These are phyloP conservation scores for Athalia circularis DNA, from an alignment of 2,888 invertebrate genomes.

Conservation along the genomic window DNA sequence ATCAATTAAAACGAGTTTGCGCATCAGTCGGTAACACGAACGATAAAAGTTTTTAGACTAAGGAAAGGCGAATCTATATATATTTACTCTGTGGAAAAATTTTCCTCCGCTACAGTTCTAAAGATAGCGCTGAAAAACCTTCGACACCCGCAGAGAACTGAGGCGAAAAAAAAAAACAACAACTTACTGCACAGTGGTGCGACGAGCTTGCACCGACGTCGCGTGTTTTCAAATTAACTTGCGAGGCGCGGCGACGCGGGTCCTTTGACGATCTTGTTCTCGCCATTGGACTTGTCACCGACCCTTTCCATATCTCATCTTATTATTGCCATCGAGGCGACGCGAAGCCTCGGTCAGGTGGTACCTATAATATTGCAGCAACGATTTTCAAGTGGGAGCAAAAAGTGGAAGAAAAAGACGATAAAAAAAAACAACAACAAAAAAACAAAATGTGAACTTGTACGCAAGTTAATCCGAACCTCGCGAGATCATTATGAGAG, in stretches of 20 bases:
- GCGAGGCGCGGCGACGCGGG: slow-evolving; percentile 10
- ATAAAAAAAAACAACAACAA: neutral
- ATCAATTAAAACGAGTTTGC: neutral
- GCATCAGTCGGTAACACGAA: neutral
- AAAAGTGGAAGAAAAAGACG: neutral
- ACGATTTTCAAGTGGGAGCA: neutral
- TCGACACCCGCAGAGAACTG: neutral
- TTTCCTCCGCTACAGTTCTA: slow-evolving; percentile 11
- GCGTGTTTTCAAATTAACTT: slow-evolving; percentile 41
- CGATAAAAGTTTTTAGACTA: slow-evolving; percentile 12
- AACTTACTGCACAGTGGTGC: neutral
- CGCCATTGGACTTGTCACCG: slow-evolving; percentile 61
- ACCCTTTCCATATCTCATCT: slow-evolving; percentile 48
- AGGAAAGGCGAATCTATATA: neutral
- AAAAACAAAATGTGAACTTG: neutral
- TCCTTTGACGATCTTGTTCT: slow-evolving; percentile 69
- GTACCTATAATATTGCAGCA: slow-evolving; percentile 23
- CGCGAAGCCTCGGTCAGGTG: slow-evolving; percentile 8
- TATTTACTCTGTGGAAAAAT: neutral
- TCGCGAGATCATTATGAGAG: slow-evolving; percentile 20
- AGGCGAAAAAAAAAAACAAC: neutral
- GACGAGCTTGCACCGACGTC: slow-evolving; percentile 13
- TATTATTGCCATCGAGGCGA: slow-evolving; percentile 22
- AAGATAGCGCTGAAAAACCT: slow-evolving; percentile 20
- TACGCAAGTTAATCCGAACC: slow-evolving; percentile 25